Evolutionary conservation across 2,113 vertebrate genomes (phyloP), one percentile per base, ranked within the genome.

Genomic region (Macaca mulatta): DNA sequence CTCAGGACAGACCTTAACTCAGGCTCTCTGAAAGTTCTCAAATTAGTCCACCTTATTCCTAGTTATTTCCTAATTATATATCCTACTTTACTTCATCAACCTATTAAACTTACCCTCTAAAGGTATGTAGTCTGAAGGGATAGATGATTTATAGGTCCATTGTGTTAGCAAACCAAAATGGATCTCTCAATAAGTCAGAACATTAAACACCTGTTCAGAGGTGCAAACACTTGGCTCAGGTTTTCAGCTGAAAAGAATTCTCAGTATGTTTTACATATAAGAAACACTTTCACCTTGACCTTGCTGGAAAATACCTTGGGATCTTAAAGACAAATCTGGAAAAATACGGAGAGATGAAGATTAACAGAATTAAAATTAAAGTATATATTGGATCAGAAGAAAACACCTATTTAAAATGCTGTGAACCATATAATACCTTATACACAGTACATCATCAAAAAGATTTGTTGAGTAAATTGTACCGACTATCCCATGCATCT

Each of bases 61-160:
- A 80, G 20, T 30, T 89, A 77, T 88, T 94, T 74, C 22, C 38
- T 72, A 93, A 89, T 59, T 80, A 78, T 88, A 30, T 20, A 72
- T 40, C 16, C 8, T 38, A 70, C 43, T 91, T 89, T 89, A 95
- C 57, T 86, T 91, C 25, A 89, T 86, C 35, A 94, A 14, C 48
- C 6, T 93, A 86, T 87, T 64, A 94, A 52, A 70, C 20, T 72
- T 88, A 90, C 25, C 17, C 84, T 82, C 64, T 79, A 67, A 96
- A 94, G 55, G 2, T 77, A 45, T 79, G 20, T 48, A 90, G 59
- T 89, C 59, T 96, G 72, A 78, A 22, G 38, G 4, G 22, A 89
- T 23, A 45, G 72, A 43, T 98, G 87, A 97, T 96, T 97, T 97
- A 95, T 90, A 75, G 92, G 52, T 70, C 84, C 35, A 84, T 78